Evolutionary conservation across 1,140 invertebrate genomes (phyloP).

Genomic region (Nautilus pompilius): DNA sequence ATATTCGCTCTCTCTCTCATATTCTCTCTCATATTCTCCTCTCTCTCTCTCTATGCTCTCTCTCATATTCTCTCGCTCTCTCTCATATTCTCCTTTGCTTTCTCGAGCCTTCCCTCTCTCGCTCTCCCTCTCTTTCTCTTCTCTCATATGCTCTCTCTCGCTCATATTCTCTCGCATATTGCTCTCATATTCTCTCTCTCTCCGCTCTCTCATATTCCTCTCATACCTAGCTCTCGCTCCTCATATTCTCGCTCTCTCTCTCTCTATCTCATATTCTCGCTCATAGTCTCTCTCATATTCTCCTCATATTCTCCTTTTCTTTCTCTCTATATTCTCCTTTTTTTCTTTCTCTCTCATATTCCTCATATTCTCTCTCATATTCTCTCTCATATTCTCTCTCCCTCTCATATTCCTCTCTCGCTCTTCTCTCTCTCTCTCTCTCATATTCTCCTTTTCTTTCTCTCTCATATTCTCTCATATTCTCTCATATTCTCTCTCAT

Average conservation of each 20-base stretch:
- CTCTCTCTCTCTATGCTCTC: neutral
- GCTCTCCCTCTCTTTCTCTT: neutral
- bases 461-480: neutral
- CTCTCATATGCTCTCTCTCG: neutral
- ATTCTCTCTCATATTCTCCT: neutral
- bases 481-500: neutral
- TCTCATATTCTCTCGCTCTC: too few relatives aligned
- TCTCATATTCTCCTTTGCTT: too few relatives aligned
- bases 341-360: neutral
- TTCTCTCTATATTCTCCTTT: neutral
- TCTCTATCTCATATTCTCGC: neutral
- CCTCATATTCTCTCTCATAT: neutral
- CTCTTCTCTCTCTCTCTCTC: neutral
- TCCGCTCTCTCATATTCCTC: neutral
- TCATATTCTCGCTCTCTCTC: neutral
- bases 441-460: neutral
- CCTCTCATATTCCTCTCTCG: too few relatives aligned
- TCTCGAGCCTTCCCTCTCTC: too few relatives aligned
- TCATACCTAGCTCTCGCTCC: neutral
- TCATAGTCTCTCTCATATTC: neutral
- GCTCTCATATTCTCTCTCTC: neutral
- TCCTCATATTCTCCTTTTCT: neutral
- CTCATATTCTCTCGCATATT: neutral
- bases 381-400: neutral
- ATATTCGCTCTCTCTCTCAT: neutral